Evolutionary conservation across 2,113 vertebrate genomes (phyloP), one percentile per base, ranked within the genome.

Genomic region (Perccottus glenii): DNA sequence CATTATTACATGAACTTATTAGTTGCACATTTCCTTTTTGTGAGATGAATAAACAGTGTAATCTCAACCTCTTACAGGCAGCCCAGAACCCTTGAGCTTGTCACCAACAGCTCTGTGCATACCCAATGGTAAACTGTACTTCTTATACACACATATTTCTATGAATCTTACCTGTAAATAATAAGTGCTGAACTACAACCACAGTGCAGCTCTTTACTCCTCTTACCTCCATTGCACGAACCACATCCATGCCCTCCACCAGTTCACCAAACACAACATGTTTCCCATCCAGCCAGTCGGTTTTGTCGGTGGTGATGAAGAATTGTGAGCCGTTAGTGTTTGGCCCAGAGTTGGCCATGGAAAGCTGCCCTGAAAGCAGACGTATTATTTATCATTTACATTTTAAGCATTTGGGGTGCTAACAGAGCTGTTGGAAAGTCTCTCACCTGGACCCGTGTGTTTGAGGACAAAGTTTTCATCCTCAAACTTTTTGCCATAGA

Each of bases 391-490:
- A 11, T 71, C 19, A 61, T 45, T 3, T 4, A 19, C 4, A 7
- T 0, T 49, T n/a, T 5, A 10, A 38, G 11, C 33, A 52, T 32
- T 16, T 2, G 32, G 3, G 38, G 36, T 0, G 35, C 4, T 42
- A 8, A 14, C 9, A 35, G 1, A 33, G 5, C 52, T n/a, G 0
- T 14, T 3, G 4, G 4, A 10, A 11, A 19, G 40, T 5, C 4
- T 11, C 83, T 88, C n/a, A 99, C 98, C 98, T 93, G 96, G 89
- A 33, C 90, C 92, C 0, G 95, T 97, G 92, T 99, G 98, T 73
- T 99, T 99, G 57, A 99, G 94, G 56, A 99, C 96, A 74, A 99
- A 99, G 89, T 99, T 99, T 64, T 99, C 98, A 12, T 99, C 98
- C 0, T 98, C 96, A 53, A 98, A 99, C 85, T 99, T 99, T 80